Evolutionary conservation across 2,113 vertebrate genomes (phyloP).

Genomic region (Hassar affinis): DNA sequence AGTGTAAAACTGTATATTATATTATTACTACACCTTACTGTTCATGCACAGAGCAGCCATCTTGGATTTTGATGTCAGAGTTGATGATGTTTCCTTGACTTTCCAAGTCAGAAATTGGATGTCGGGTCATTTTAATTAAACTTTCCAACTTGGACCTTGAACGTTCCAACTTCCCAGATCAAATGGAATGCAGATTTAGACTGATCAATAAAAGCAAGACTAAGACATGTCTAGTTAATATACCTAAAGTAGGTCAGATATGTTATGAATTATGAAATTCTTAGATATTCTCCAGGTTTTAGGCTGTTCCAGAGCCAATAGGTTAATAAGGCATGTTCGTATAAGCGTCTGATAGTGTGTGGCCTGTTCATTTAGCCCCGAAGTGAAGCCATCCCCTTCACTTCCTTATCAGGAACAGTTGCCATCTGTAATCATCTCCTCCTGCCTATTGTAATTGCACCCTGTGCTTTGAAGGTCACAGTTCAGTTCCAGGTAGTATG

Average conservation of each 20-base stretch:
- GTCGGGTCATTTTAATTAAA: no score
- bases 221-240: neutral
- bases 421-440: conserved; percentile 57
- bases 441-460: conserved; percentile 25
- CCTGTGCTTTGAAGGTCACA: conserved; percentile 80
- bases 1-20: no score
- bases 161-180: no score
- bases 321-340: conserved; percentile 24
- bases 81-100: no score
- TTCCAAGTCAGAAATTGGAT: no score
- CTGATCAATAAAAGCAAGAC: neutral
- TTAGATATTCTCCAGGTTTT: neutral
- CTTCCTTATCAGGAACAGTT: conserved; percentile 69
- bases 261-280: neutral
- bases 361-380: conserved; percentile 38
- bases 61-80: no score
- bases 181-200: no score
- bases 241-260: neutral
- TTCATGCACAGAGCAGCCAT: no score
- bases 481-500: conserved; percentile 76
- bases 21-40: no score
- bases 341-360: conserved; percentile 58
- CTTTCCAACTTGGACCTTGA: no score
- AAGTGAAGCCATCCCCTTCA: conserved; percentile 46
- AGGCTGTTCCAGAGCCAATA: neutral